Evolutionary conservation across 2,888 invertebrate species (phyloP), one percentile per base, ranked within the genome.

Genomic region (Alitta virens): DNA sequence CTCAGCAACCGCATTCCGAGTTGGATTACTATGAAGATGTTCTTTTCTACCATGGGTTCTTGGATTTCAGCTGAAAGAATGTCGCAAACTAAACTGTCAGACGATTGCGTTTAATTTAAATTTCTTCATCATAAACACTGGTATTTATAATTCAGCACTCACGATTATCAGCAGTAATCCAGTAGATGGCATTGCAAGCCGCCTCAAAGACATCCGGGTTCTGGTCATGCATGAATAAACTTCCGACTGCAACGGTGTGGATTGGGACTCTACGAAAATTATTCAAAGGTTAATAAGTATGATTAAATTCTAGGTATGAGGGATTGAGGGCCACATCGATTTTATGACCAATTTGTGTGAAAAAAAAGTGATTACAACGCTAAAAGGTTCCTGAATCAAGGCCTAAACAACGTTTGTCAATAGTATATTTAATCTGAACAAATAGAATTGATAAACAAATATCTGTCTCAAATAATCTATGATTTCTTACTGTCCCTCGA

Each of bases 121-220:
- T n/a, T n/a, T n/a, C n/a, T n/a, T n/a, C n/a, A n/a, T n/a, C n/a
- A n/a, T 14, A 18, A 9, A 23, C 16, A 18, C 14, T 54, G 27
- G 16, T 54, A 26, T 49, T 18, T 24, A 7, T 16, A 25, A n/a
- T n/a, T n/a, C n/a, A n/a, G n/a, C 5, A 40, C 60, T 56, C 65
- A 78, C 78, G 73, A 68, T 76, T 76, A 59, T 76, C 76, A 51
- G 78, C 77, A 25, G 75, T 72, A 21, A 77, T 61, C 72, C 76
- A 76, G 59, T 73, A 77, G 26, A 78, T 71, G 43, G 75, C 70
- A 21, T 71, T 71, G 65, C 73, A 74, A 1, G 72, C 74, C 23
- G 73, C 62, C 2, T 64, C 60, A 58, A 73, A 76, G 16, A 76
- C 69, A 1, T 66, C 67, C 21, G 33, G 58, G 21, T 72, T 56